A percentile compares a stretch with the other conserved stretches of the same genome.
Conservation (phyloP, 2,797 vertebrate genomes). For the Pseudotriccus pelzelni region DNA sequence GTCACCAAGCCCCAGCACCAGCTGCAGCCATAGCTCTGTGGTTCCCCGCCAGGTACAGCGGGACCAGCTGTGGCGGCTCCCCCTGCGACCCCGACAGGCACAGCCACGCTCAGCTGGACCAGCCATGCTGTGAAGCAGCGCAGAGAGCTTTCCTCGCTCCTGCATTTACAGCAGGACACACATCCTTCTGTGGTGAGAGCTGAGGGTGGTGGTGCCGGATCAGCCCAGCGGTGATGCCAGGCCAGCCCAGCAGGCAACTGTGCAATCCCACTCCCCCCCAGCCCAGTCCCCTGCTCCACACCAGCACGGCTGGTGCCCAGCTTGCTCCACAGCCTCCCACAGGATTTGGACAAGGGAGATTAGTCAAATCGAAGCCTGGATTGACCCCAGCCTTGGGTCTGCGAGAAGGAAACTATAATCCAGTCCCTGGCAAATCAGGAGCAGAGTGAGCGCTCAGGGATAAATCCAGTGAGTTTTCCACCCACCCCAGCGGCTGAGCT, state of each 20-base stretch:
- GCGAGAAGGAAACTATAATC: neutral
- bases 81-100: fast-evolving
- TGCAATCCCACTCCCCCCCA: neutral
- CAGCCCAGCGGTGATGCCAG: neutral
- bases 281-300: neutral
- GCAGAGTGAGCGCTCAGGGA: neutral
- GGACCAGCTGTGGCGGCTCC: neutral
- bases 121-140: neutral
- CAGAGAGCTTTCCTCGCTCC: neutral
- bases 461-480: neutral
- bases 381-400: neutral
- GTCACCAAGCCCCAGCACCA: neutral
- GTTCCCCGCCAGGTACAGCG: fast-evolving
- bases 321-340: fast-evolving
- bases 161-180: neutral
- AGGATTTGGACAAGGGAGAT: neutral
- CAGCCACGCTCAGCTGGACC: fast-evolving
- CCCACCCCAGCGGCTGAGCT: neutral
- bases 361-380: neutral
- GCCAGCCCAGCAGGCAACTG: fast-evolving
- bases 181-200: neutral
- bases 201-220: too few species aligned
- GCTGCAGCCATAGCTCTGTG: neutral
- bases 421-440: neutral
- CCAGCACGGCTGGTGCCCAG: neutral